Conservation (phyloP, 1,140 invertebrate genomes). For the Panagrolaimus sp. region DNA sequence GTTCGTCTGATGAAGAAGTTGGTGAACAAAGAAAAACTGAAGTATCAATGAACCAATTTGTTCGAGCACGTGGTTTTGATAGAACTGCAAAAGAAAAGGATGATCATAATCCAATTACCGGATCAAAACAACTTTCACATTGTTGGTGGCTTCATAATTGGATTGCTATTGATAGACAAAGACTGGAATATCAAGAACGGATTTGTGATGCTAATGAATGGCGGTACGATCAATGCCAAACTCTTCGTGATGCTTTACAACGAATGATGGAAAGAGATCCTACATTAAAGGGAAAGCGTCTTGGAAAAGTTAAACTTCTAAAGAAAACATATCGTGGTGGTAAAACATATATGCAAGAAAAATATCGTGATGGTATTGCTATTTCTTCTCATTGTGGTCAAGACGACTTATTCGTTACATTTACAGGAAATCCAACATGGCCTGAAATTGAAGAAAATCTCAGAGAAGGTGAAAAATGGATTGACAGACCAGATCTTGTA, state of each 20-base stretch:
- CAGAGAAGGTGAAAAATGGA: neutral
- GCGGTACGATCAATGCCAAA: neutral
- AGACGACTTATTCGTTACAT: neutral
- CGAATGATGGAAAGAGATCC: neutral
- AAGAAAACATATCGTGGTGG: neutral
- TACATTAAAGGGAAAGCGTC: neutral
- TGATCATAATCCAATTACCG: neutral
- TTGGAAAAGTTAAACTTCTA: neutral
- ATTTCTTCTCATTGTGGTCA: neutral
- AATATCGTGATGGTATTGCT: neutral
- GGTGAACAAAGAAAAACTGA: neutral
- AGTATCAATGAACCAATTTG: neutral
- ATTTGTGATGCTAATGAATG: neutral
- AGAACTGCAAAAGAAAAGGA: neutral
- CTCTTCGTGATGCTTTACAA: neutral
- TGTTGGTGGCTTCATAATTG: neutral
- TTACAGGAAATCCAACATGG: neutral
- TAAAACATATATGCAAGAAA: neutral
- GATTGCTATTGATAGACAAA: neutral
- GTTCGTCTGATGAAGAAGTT: neutral
- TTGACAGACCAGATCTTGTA: neutral
- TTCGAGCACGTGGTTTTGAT: neutral
- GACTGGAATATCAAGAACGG: neutral
- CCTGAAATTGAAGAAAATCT: neutral
- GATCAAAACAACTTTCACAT: neutral